Conservation (phyloP, 2,797 vertebrate genomes). For the Gambusia yucatana region DNA sequence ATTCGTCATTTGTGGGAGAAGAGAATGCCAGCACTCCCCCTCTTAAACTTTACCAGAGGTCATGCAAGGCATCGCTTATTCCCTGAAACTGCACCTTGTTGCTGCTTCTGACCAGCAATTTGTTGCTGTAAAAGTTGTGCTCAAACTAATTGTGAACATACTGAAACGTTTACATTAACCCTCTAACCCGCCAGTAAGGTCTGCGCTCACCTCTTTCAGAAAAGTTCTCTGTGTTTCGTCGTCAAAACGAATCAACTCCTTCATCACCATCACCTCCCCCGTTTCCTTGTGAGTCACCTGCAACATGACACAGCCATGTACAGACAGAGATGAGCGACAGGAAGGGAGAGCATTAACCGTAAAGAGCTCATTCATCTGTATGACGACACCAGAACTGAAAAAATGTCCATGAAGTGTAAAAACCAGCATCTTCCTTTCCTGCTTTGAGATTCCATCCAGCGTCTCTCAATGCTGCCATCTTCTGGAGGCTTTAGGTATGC, state of each 20-base stretch:
- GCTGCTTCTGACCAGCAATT: background rate
- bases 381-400: background rate
- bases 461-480: slow-evolving; percentile 53
- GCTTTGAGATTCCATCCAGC: background rate
- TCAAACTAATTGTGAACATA: background rate
- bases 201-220: slow-evolving; percentile 89
- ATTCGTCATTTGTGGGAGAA: slow-evolving; percentile 16
- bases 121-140: background rate
- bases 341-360: background rate
- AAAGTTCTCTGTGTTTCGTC: slow-evolving; percentile 97
- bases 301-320: background rate
- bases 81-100: background rate
- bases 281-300: slow-evolving; percentile 96
- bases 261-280: slow-evolving; percentile 99
- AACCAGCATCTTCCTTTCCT: background rate
- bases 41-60: background rate
- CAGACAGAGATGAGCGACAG: slow-evolving; percentile 13
- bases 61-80: background rate
- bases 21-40: background rate
- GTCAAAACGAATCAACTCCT: slow-evolving; percentile 96
- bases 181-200: background rate
- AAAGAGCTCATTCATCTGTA: background rate
- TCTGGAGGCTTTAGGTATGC: slow-evolving; percentile 30
- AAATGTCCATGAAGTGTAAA: slow-evolving; percentile 7
- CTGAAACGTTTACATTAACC: background rate